Percentiles rank a stretch among this genome's conserved stretches.
Evolutionary conservation across 2,113 vertebrate species (phyloP).

Genomic region (Muscicapa adusta): DNA sequence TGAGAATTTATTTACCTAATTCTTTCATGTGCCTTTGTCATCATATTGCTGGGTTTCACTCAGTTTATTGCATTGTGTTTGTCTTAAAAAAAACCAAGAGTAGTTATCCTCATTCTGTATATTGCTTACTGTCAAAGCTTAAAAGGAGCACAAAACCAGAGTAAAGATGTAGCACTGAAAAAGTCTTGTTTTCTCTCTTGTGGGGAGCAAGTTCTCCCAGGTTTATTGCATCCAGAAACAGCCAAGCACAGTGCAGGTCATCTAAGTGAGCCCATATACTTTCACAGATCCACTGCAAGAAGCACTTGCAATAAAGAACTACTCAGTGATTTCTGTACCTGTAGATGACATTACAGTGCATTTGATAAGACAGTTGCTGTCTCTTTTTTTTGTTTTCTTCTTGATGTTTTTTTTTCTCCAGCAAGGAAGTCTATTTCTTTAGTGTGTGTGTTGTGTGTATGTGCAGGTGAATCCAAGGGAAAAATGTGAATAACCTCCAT

Average conservation of each 20-base stretch:
- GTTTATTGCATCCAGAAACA: neutral
- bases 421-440: neutral
- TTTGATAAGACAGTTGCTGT: neutral
- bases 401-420: neutral
- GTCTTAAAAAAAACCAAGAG: neutral
- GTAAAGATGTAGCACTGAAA: neutral
- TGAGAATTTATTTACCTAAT: neutral
- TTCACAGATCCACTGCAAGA: neutral
- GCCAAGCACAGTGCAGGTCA: neutral
- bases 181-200: neutral
- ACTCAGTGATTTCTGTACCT: neutral
- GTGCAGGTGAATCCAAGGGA: neutral
- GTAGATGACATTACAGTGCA: neutral
- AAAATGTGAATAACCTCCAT: neutral
- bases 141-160: neutral
- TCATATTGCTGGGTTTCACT: neutral
- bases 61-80: neutral
- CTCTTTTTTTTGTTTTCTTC: neutral
- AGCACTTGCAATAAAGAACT: neutral
- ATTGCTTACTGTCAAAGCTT: neutral
- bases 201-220: neutral
- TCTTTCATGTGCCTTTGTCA: neutral
- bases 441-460: neutral
- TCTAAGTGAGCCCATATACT: rapidly evolving
- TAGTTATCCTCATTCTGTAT: neutral